phyloP scores from a whole-genome alignment of 2,113 vertebrate genomes.

The Apeltes quadracus region DNA sequence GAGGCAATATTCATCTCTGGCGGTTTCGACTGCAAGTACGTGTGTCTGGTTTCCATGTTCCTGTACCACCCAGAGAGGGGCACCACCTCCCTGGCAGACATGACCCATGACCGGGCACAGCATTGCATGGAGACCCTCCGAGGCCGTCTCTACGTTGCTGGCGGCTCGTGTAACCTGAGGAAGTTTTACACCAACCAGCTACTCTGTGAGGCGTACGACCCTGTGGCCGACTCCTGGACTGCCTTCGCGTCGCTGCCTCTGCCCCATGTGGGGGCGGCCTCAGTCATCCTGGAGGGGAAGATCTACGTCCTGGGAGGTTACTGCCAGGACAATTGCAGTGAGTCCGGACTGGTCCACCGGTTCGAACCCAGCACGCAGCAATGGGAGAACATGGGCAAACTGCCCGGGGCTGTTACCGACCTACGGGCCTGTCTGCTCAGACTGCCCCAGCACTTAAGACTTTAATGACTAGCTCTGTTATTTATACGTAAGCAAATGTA shows the following conservation, averaged over 20 bases:
- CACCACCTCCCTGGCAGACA: constrained; percentile 69
- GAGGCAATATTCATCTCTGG: constrained; percentile 78
- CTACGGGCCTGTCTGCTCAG: constrained; percentile 72
- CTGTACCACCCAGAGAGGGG: constrained; percentile 77
- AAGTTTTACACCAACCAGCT: constrained; percentile 77
- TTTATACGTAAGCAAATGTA: background rate
- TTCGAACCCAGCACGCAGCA: constrained; percentile 63
- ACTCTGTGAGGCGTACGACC: constrained; percentile 77
- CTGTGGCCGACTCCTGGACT: constrained; percentile 64
- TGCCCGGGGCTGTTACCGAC: constrained; percentile 77
- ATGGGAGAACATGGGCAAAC: constrained; percentile 78
- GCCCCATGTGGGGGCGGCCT: constrained; percentile 78
- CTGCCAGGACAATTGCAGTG: constrained; percentile 78
- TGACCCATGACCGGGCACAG: constrained; percentile 74
- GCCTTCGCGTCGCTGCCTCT: constrained; percentile 57
- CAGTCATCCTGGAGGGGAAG: constrained; percentile 76
- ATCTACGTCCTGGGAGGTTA: constrained; percentile 81
- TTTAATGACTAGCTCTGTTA: constrained; percentile 31
- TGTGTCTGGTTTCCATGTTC: constrained; percentile 74
- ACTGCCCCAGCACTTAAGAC: constrained; percentile 63
- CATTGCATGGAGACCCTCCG: constrained; percentile 80
- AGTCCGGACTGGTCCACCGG: constrained; percentile 75
- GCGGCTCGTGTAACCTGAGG: constrained; percentile 75
- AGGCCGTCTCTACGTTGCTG: constrained; percentile 69
- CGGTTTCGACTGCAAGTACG: constrained; percentile 77